Conservation (phyloP, 2,113 vertebrate genomes). For the Fregata magnificens region DNA sequence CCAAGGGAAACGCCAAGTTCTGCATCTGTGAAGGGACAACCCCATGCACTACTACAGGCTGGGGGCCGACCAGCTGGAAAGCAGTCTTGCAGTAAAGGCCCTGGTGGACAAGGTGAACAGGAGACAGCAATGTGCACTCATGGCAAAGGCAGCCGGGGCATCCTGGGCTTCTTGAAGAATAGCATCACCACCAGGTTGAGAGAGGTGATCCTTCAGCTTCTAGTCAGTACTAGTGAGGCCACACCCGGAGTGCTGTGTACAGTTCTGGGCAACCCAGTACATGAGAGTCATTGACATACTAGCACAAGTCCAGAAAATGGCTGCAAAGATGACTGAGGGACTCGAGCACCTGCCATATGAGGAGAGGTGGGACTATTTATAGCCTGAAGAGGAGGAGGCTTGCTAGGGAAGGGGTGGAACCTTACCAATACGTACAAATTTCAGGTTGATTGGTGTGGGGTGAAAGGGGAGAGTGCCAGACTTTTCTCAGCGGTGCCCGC, state of each 20-base stretch:
- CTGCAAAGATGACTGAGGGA: background rate
- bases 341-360: background rate
- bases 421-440: rapidly evolving
- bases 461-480: background rate
- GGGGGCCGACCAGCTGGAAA: background rate
- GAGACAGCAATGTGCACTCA: background rate
- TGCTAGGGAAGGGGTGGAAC: background rate
- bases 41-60: background rate
- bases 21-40: background rate
- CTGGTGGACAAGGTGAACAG: background rate
- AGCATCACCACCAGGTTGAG: background rate
- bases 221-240: background rate
- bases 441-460: background rate
- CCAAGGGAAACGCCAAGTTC: background rate
- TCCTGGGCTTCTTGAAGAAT: background rate
- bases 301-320: background rate
- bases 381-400: background rate
- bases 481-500: background rate
- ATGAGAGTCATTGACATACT: background rate
- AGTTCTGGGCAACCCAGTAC: background rate
- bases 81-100: background rate
- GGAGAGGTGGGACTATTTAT: background rate
- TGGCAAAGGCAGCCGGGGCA: background rate
- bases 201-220: background rate
- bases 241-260: background rate